Percentiles rank a stretch among this genome's conserved stretches.
These are phyloP conservation scores for Creontiades dilutus DNA, from an alignment of 2,888 invertebrate genomes.

Conservation along the genomic window DNA sequence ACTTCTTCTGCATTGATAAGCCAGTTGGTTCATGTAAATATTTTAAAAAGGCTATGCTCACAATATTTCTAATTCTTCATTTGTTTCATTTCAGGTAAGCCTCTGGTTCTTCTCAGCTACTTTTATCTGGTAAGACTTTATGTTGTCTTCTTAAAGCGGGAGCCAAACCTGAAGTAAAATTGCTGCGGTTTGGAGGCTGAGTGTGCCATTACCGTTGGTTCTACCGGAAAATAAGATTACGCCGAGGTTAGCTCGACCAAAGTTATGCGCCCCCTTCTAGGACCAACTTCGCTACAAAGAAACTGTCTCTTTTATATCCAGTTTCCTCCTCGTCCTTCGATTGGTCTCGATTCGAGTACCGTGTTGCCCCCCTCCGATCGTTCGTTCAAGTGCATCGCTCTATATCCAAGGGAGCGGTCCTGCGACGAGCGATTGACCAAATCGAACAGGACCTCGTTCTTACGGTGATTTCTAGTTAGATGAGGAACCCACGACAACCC, in stretches of 20 bases:
- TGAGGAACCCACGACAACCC: too few relatives aligned
- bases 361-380: neutral
- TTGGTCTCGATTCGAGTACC: conserved; percentile 22
- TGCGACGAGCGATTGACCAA: neutral
- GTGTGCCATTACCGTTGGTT: conserved; percentile 16
- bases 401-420: neutral
- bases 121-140: neutral
- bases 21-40: too few relatives aligned
- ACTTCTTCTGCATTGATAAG: too few relatives aligned
- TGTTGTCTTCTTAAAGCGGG: neutral
- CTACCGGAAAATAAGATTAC: conserved; percentile 8
- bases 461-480: too few relatives aligned
- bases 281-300: neutral
- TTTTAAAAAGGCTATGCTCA: too few relatives aligned
- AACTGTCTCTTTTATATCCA: conserved; percentile 27
- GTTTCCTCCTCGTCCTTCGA: conserved; percentile 33
- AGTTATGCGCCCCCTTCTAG: neutral
- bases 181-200: neutral
- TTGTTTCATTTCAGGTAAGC: neutral
- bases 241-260: neutral
- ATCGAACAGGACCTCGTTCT: too few relatives aligned
- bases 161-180: neutral
- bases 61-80: neutral
- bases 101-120: neutral
- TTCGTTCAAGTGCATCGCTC: conserved; percentile 36